Conservation (phyloP, 2,113 vertebrate species). For the Scytalopus superciliaris region DNA sequence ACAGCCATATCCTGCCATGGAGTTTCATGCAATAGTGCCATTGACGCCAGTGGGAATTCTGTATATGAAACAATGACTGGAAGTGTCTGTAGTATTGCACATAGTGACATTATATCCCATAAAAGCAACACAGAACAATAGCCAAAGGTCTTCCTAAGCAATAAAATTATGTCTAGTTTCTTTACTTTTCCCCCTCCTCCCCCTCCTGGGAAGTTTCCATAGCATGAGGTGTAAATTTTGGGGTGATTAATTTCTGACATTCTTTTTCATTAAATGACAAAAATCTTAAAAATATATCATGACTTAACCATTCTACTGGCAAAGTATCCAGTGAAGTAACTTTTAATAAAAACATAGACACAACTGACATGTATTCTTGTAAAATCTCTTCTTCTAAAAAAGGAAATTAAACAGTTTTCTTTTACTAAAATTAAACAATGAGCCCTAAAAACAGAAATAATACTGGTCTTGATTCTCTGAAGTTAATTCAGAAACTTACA, state of each 20-base stretch:
- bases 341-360: background rate
- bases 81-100: constrained; percentile 11
- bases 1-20: background rate
- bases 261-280: background rate
- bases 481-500: background rate
- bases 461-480: background rate
- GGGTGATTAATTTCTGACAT: background rate
- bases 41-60: background rate
- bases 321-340: constrained; percentile 49
- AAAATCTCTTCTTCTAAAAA: background rate
- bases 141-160: background rate
- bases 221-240: background rate
- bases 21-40: background rate
- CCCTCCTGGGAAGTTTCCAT: background rate
- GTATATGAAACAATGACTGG: constrained; percentile 2
- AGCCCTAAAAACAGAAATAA: background rate
- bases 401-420: constrained; percentile 34
- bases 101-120: background rate
- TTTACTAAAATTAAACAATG: constrained; percentile 34
- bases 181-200: background rate
- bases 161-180: background rate
- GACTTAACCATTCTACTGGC: constrained; percentile 28
- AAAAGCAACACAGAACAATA: constrained; percentile 35
- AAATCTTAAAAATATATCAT: constrained; percentile 13
- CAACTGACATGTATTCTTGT: constrained; percentile 9